phyloP scores from a whole-genome alignment of 2,113 vertebrate species.

The Todiramphus chloris region DNA sequence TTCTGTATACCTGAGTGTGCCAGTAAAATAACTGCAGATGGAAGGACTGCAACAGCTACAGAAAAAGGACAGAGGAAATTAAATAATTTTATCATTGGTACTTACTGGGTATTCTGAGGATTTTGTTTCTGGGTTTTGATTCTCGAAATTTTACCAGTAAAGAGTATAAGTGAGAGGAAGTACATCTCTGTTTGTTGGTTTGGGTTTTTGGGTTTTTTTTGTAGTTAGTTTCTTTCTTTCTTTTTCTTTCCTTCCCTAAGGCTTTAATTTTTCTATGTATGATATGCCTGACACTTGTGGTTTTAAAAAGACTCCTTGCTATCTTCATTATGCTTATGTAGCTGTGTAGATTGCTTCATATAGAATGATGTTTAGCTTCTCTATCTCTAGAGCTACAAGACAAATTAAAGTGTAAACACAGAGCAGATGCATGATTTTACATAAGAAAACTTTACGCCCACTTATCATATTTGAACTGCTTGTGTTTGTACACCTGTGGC shows the following conservation, averaged over 20 bases:
- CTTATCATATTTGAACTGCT: slow-evolving; percentile 3
- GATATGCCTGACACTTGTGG: neutral
- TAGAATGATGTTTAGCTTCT: neutral
- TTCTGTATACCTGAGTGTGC: neutral
- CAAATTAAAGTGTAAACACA: slow-evolving; percentile 30
- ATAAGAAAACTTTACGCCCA: neutral
- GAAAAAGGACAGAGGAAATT: neutral
- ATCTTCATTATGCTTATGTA: neutral
- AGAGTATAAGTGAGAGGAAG: neutral
- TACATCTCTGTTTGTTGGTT: neutral
- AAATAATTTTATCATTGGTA: neutral
- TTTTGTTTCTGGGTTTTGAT: neutral
- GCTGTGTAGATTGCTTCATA: neutral
- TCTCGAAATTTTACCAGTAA: neutral
- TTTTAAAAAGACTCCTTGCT: neutral
- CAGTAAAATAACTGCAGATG: slow-evolving; percentile 6
- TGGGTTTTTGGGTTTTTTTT: neutral
- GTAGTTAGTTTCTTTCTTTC: neutral
- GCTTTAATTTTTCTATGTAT: neutral
- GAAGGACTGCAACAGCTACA: neutral
- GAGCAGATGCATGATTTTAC: slow-evolving; percentile 43
- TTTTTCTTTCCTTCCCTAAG: neutral
- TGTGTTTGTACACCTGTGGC: slow-evolving; percentile 43
- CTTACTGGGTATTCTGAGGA: neutral
- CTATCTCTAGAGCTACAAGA: slow-evolving; percentile 7